A percentile compares a stretch with the other conserved stretches of the same genome.
These are phyloP conservation scores for Epizoanthus rinbou DNA, from an alignment of 92 coral and sea anemone species.

Conservation along the genomic window DNA sequence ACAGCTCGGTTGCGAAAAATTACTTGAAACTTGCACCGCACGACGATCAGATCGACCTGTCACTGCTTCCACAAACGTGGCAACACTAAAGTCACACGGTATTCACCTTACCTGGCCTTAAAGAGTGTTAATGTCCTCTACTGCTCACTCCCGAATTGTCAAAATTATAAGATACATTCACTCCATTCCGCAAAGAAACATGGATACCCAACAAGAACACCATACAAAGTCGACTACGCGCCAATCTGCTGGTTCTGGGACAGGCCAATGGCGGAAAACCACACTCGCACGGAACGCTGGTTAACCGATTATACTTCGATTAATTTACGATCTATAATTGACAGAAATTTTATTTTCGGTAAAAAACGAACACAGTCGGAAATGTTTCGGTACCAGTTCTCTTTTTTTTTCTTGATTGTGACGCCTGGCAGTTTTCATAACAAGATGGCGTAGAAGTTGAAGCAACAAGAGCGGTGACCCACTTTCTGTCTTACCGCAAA, in stretches of 20 bases:
- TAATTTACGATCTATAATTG: conserved; percentile 20
- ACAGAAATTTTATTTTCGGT: not conserved
- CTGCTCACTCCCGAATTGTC: conserved; percentile 1
- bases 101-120: conserved; percentile 15
- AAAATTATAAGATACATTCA: not conserved
- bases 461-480: too few relatives aligned
- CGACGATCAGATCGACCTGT: not conserved
- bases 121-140: not conserved
- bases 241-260: conserved; percentile 75
- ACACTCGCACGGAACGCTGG: conserved; percentile 74
- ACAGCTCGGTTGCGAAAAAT: conserved; percentile 12
- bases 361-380: not conserved
- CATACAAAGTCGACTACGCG: conserved; percentile 82
- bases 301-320: conserved; percentile 35
- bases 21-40: conserved; percentile 14
- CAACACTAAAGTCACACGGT: not conserved
- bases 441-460: conserved; percentile 31
- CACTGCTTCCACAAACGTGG: not conserved
- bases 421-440: conserved; percentile 11
- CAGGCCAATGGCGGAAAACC: conserved; percentile 76
- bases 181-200: conserved; percentile 29
- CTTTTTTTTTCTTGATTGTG: not conserved
- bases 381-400: conserved; percentile 13
- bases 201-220: conserved; percentile 46
- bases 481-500: not conserved